Conservation (phyloP, 2,113 vertebrate genomes). For the Perca schrenkii region DNA sequence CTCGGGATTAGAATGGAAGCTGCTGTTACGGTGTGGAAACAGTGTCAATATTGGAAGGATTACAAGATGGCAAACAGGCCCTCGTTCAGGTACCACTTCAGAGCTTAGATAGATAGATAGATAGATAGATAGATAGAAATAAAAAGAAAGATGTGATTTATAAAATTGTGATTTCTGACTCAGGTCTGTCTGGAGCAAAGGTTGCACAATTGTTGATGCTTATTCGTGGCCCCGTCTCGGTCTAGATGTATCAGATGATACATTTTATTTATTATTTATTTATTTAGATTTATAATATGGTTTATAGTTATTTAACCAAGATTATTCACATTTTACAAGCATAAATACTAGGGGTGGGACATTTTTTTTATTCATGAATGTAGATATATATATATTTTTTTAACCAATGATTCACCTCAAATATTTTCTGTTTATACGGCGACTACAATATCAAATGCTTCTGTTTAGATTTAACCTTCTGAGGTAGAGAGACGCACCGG, state of each 20-base stretch:
- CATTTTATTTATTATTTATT: no score
- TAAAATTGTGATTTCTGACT: background rate
- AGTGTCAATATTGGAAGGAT: slow-evolving; percentile 23
- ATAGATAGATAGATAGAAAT: no score
- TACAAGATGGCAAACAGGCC: slow-evolving; percentile 28
- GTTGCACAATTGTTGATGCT: background rate
- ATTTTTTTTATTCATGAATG: no score
- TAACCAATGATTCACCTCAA: no score
- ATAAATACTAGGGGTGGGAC: no score
- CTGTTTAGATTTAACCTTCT: no score
- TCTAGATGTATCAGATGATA: background rate
- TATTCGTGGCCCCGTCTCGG: background rate
- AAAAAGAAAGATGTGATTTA: background rate
- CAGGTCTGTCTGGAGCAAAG: background rate
- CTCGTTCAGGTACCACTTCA: slow-evolving; percentile 37
- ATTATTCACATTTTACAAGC: background rate
- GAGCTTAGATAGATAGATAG: background rate
- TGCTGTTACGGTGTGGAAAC: slow-evolving; percentile 13
- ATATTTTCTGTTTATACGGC: no score
- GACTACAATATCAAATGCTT: no score
- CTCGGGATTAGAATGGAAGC: slow-evolving; percentile 4
- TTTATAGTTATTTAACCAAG: background rate
- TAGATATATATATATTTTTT: no score
- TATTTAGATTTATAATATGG: background rate
- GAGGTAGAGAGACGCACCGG: no score